Evolutionary conservation across 2,888 invertebrate species (phyloP), one percentile per base, ranked within the genome.

Genomic region (Drosophila kambysellisi): DNA sequence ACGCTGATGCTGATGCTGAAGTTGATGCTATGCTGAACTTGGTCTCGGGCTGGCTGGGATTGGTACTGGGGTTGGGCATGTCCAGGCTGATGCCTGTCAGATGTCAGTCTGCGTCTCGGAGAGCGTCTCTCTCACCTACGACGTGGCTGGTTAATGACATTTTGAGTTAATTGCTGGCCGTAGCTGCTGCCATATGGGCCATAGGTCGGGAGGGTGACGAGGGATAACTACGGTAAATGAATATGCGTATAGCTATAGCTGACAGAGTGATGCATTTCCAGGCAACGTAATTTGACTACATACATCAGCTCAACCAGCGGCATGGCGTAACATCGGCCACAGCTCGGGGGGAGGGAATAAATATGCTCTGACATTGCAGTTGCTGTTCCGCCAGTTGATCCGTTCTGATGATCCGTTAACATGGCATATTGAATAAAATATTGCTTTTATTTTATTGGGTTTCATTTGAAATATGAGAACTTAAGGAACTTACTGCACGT

Each of bases 211-310:
- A 56, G 63, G 33, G 64, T 48, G n/a, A 57, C 51, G 46, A 29
- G n/a, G 56, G 50, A 66, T 32, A 29, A 30, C 37, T 78, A 78
- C 78, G 88, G 84, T 85, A 89, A 85, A 78, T 83, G 74, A 89
- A 87, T 83, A 87, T 80, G 76, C 68, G 66, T 75, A 63, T 70
- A 37, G 57, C 56, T n/a, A 56, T 12, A 17, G 57, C 37, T 54
- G 52, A 43, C 60, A 43, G 51, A 46, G 33, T 78, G 75, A 76
- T 72, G 84, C 77, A 63, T 71, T 85, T 90, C 91, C 85, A 81
- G 73, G 89, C 85, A 85, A 85, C 70, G 85, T 90, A 86, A 86
- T 90, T 86, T 90, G 85, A 86, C 89, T 86, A 85, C 79, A 75
- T 50, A 54, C 82, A 87, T 74, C 70, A 81, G 73, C 65, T 61